Evolutionary conservation across 2,113 vertebrate species (phyloP), one percentile per base, ranked within the genome.

Genomic region (Nymphicus hollandicus): DNA sequence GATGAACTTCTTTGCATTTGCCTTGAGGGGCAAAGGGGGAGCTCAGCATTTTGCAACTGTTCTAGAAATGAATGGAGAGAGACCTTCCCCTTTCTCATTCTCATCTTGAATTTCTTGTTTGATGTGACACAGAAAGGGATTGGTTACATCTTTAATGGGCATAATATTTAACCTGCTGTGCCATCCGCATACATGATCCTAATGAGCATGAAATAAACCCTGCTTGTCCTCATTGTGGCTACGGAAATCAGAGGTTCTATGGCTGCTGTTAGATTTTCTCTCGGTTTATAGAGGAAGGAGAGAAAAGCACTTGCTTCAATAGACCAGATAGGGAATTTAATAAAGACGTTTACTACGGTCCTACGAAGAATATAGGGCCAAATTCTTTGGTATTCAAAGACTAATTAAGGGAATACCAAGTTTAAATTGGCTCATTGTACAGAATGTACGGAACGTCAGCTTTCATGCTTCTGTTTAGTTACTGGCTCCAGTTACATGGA

Each of bases 141-240:
- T 84, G 2, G 13, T 31, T 64, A 47, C 69, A 43, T 22, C 33
- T 83, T 81, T 29, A 50, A 85, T 96, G 83, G 80, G 39, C 61
- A 37, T 35, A 77, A 46, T 73, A 49, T 88, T 95, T 88, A 86
- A 84, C 72, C 86, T 64, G 80, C 88, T 87, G 66, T 74, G 93
- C 60, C 70, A 60, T 72, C 64, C 60, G 60, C 14, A 22, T n/a
- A 20, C 37, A 15, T 0, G 0, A 52, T 79, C 63, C 56, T 79
- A 65, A 79, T 22, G 13, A 89, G 46, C 58, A 37, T 28, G 63
- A 83, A 87, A 11, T 11, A 80, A 76, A 53, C 84, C 61, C 66
- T 65, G 53, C 74, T 73, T 56, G 20, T 83, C 71, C 73, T 78
- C 72, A 11, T 24, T 68, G 69, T 46, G 24, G 14, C 87, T 44